Conservation (phyloP, 2,797 vertebrate species). For the Nasua narica region DNA sequence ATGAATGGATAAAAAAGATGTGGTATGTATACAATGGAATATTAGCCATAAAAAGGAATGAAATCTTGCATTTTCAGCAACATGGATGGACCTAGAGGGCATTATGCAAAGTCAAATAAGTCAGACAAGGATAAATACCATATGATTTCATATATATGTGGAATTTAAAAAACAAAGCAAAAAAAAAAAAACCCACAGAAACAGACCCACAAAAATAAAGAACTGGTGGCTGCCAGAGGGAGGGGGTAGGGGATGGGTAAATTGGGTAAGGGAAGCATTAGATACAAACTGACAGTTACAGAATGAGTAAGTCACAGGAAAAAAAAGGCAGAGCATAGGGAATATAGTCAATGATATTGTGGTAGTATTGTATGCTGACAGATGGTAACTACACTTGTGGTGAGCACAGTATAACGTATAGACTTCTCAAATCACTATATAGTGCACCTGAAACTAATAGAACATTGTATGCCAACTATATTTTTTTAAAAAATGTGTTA, state of each 20-base stretch:
- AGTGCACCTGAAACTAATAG: background rate
- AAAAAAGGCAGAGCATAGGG: background rate
- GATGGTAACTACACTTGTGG: background rate
- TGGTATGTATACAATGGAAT: background rate
- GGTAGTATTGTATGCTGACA: background rate
- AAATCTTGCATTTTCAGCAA: background rate
- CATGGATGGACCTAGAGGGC: background rate
- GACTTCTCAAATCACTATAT: background rate
- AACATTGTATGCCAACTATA: background rate
- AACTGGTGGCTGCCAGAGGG: background rate
- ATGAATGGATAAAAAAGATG: background rate
- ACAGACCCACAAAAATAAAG: background rate
- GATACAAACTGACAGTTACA: background rate
- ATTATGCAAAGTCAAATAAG: background rate
- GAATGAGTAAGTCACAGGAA: background rate
- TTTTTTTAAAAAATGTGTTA: background rate
- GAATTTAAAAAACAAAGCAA: background rate
- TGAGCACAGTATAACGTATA: background rate
- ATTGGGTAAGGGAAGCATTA: background rate
- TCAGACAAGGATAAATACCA: background rate
- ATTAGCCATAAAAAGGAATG: background rate
- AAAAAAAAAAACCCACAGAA: background rate
- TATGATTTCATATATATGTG: background rate
- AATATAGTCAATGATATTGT: background rate
- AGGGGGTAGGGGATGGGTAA: background rate